Percentiles rank a stretch among this genome's conserved stretches.
Evolutionary conservation across 1,140 invertebrate species (phyloP).

Genomic region (Potamilus streckersoni): DNA sequence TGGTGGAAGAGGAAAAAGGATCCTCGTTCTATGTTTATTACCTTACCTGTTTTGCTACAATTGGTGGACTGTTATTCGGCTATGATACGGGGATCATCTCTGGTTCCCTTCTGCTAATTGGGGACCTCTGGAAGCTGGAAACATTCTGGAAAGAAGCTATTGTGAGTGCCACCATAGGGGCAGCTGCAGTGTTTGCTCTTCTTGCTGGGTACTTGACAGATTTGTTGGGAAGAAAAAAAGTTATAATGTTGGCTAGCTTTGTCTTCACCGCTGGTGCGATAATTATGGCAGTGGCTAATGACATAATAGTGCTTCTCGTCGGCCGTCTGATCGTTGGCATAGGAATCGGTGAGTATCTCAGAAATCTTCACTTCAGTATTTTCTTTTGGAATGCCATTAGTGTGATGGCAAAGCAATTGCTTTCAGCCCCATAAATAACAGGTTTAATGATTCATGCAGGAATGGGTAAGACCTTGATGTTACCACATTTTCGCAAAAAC

Average conservation of each 20-base stretch:
- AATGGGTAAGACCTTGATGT: too few species aligned
- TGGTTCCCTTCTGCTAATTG: constrained; percentile 73
- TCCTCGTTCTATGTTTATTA: constrained; percentile 53
- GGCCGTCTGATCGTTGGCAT: constrained; percentile 59
- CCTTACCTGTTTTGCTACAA: constrained; percentile 59
- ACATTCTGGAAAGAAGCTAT: constrained; percentile 54
- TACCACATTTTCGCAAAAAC: too few species aligned
- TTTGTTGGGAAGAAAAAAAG: constrained; percentile 49
- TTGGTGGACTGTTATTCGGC: constrained; percentile 77
- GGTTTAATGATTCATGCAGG: too few species aligned
- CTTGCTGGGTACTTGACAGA: constrained; percentile 53
- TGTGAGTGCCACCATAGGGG: constrained; percentile 56
- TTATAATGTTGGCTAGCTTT: constrained; percentile 57
- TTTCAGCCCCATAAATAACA: too few species aligned
- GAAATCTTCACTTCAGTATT: background rate
- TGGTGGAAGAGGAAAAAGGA: constrained; percentile 21
- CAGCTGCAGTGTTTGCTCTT: constrained; percentile 56
- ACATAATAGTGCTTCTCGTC: constrained; percentile 50
- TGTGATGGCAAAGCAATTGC: too few species aligned
- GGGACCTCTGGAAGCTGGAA: constrained; percentile 48
- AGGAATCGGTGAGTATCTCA: constrained; percentile 58
- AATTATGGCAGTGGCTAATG: constrained; percentile 46
- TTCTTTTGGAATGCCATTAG: background rate
- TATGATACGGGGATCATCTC: constrained; percentile 78
- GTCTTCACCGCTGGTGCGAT: constrained; percentile 57